Evolutionary conservation across 2,797 vertebrate genomes (phyloP), one percentile per base, ranked within the genome.

Genomic region (Cephalopachus bancanus): DNA sequence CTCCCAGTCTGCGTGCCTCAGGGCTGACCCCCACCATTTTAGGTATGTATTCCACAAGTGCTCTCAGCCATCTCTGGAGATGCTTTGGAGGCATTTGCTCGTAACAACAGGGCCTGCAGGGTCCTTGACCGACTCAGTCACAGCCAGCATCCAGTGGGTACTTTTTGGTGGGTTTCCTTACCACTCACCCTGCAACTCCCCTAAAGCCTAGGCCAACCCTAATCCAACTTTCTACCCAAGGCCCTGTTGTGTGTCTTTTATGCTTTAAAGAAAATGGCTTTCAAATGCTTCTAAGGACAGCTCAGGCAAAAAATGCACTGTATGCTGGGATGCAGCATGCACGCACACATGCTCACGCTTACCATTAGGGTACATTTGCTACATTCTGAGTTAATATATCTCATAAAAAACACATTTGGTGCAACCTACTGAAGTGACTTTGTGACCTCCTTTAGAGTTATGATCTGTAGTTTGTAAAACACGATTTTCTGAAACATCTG

Each of bases 41-140:
- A 28, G 51, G 65, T 0, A 0, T 17, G 15, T 20, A 10, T 28
- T 22, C 81, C 60, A 33, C 3, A 7, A 4, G 44, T 5, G 44
- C 44, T 44, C 44, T 44, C 44, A 44, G 44, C 44, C 44, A 44
- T 44, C 44, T 44, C 44, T 44, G 44, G 44, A 44, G 44, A 44
- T 20, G 37, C 59, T 92, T 84, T 9, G n/a, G 65, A 37, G 72
- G 28, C 37, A 24, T 0, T 1, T 30, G n/a, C 17, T 26, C 28
- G 10, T 17, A 83, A 53, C 28, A 64, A 64, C 0, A 51, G 26
- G 5, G 62, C 17, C 33, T 28, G 49, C 49, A 65, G 79, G 64
- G 20, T 44, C 30, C 51, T 9, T 33, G 72, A 14, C 28, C 53
- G 30, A 57, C 24, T 83, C 33, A 28, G 24, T 33, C 33, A 79